phyloP scores from a whole-genome alignment of 2,888 invertebrate species.

The Biston stratarius region DNA sequence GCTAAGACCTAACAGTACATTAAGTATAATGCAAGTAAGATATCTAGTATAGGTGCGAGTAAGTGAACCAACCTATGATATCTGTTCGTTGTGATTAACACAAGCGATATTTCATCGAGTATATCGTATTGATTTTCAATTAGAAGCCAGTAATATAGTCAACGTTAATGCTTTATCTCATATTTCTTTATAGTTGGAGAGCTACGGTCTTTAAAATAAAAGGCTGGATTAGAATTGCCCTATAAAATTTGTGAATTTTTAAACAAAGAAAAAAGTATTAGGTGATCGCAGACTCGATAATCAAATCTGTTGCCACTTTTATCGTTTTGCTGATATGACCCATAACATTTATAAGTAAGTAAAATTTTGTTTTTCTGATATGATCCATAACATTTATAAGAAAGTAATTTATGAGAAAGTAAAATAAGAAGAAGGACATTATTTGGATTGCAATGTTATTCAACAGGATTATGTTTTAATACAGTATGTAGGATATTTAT shows the following conservation, averaged over 20 bases:
- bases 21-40: constrained; percentile 1
- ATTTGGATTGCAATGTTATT: no score
- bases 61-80: neutral
- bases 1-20: neutral
- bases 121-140: constrained; percentile 31
- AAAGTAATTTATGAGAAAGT: no score
- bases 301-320: no score
- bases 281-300: no score
- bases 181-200: constrained; percentile 20
- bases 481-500: no score
- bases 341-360: no score
- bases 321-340: no score
- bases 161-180: constrained; percentile 25
- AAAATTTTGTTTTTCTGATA: no score
- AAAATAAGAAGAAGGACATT: no score
- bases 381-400: no score
- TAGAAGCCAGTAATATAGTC: constrained; percentile 13
- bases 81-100: constrained; percentile 15
- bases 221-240: neutral
- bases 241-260: neutral
- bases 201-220: neutral
- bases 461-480: no score
- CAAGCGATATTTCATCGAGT: constrained; percentile 19
- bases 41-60: neutral
- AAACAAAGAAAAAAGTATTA: neutral